Percentiles rank a stretch among this genome's conserved stretches.
These are phyloP conservation scores for Spinus olivaceus DNA, from an alignment of 2,797 vertebrate genomes.

Conservation along the genomic window DNA sequence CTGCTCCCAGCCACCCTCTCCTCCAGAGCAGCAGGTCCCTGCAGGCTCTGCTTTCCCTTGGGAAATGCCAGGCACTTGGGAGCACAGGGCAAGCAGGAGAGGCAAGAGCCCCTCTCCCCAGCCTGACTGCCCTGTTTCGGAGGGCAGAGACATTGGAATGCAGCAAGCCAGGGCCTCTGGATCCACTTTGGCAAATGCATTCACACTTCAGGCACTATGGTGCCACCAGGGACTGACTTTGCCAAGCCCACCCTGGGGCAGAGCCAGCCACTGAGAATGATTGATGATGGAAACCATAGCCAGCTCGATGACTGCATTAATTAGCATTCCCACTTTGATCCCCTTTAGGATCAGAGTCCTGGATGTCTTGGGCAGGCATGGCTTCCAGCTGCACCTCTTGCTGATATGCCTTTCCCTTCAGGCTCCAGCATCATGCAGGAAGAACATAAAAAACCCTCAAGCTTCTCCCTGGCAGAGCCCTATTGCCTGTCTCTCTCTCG, in stretches of 20 bases:
- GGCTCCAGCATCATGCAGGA: background rate
- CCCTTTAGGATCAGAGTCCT: background rate
- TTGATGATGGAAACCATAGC: background rate
- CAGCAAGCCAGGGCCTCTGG: background rate
- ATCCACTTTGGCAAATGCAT: background rate
- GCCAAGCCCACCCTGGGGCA: background rate
- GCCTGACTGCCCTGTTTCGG: background rate
- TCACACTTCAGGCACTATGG: accelerated
- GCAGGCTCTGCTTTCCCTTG: background rate
- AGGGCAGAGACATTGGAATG: background rate
- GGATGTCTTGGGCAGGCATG: background rate
- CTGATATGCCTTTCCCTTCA: background rate
- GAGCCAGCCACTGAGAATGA: background rate
- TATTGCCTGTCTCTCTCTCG: background rate
- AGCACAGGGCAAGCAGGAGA: background rate
- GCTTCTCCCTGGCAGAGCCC: background rate
- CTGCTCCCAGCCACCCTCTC: background rate
- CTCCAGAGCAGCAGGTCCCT: background rate
- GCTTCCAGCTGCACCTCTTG: background rate
- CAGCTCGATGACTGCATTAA: background rate
- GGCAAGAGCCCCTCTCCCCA: background rate
- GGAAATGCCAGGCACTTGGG: accelerated
- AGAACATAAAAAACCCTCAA: background rate
- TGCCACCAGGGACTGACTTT: background rate
- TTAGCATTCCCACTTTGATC: background rate